Evolutionary conservation across 2,113 vertebrate species (phyloP), one percentile per base, ranked within the genome.

Genomic region (Sardina pilchardus): DNA sequence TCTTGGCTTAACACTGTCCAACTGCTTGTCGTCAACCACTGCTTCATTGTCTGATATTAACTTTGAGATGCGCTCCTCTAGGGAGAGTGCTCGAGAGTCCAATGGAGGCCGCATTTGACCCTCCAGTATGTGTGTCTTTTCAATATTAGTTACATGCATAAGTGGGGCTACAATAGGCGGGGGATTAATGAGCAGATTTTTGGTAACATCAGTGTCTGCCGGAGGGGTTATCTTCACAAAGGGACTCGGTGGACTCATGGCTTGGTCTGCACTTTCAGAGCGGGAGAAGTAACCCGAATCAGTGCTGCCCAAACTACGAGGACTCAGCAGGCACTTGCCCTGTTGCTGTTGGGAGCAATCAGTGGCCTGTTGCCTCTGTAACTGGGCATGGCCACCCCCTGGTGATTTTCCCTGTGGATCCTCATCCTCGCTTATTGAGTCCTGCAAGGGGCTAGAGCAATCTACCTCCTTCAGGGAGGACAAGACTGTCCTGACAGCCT

Each of bases 261-360:
- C 96, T 91, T 99, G 98, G 90, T 99, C 98, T 0, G 97, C 97
- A 91, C 98, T 99, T 92, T 99, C 98, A 0, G 98, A 99, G 47
- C 98, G 96, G 43, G 98, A 99, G 86, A 99, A 99, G 90, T 99
- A 99, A 39, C 98, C 98, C 0, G 98, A 99, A 88, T 99, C 98
- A 1, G 98, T 99, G 83, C 98, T 99, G 71, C 98, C 98, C 85
- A 99, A 93, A 92, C 98, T 99, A 84, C 98, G 95, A 8, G 98
- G 98, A 83, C 98, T 99, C 50, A 99, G 90, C 3, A 99, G 95
- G 90, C 96, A 96, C 90, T 99, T 99, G 3, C 93, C 96, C 88
- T 97, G 98, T 80, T 97, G 96, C 85, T 99, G 97, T 56, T 97
- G 98, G 81, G 97, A 96, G 89, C 94, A 96, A 86, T 99, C 98